phyloP scores from a whole-genome alignment of 2,113 vertebrate species.

The Tychaedon coryphoeus region DNA sequence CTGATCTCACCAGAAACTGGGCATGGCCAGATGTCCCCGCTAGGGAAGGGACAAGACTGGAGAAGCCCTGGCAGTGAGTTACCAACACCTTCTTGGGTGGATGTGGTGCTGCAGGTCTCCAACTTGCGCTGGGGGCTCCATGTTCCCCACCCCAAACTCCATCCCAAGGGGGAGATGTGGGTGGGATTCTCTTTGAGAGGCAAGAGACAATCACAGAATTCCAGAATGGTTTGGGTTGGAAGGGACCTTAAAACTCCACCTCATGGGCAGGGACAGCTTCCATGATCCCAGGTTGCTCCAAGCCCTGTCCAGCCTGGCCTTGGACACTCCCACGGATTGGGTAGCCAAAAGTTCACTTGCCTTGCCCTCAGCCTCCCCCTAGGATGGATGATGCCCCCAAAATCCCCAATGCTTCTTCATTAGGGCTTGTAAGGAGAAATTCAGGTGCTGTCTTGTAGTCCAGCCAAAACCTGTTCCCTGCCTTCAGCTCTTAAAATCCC shows the following conservation, averaged over 20 bases:
- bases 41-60: neutral
- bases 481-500: neutral
- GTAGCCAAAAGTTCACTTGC: neutral
- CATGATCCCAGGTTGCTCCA: neutral
- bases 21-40: neutral
- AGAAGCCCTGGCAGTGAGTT: neutral
- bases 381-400: neutral
- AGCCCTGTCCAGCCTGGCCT: neutral
- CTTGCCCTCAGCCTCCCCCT: neutral
- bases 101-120: neutral
- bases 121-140: accelerated
- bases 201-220: neutral
- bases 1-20: neutral
- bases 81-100: too few relatives aligned
- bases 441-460: accelerated
- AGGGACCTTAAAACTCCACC: neutral
- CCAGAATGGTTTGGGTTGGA: neutral
- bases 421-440: neutral
- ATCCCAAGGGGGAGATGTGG: accelerated
- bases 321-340: neutral
- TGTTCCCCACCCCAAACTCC: neutral
- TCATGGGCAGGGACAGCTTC: neutral
- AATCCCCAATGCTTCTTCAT: neutral
- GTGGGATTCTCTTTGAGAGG: neutral
- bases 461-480: neutral